Percentiles rank a stretch among this genome's conserved stretches.
Evolutionary conservation across 2,113 vertebrate species (phyloP).

Genomic region (Tetraodon nigroviridis): DNA sequence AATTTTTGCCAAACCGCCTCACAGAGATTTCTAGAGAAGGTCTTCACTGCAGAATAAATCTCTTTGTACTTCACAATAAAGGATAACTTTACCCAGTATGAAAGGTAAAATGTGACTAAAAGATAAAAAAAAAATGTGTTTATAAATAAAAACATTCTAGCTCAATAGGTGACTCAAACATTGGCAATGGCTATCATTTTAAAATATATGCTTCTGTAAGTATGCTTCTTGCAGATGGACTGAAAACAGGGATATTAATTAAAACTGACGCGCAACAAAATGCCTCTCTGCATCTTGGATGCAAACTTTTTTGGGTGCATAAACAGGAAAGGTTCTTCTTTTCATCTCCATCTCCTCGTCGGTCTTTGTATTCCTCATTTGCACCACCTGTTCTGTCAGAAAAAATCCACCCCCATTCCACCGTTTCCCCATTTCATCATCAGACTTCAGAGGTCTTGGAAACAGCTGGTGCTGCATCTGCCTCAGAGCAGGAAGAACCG

Average conservation of each 20-base stretch:
- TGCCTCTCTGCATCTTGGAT: slow-evolving; percentile 10
- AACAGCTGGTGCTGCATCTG: slow-evolving; percentile 60
- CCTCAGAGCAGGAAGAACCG: slow-evolving; percentile 33
- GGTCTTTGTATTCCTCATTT: slow-evolving; percentile 23
- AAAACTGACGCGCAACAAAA: slow-evolving; percentile 8
- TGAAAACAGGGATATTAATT: slow-evolving; percentile 10
- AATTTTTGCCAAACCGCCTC: background rate
- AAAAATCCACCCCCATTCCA: slow-evolving; percentile 17
- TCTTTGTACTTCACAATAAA: background rate
- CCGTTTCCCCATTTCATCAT: slow-evolving; percentile 46
- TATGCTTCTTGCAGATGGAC: too few species aligned
- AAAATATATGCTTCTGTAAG: too few species aligned
- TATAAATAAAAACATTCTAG: too few species aligned
- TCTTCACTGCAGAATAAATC: background rate
- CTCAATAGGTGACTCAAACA: too few species aligned
- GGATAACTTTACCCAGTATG: too few species aligned
- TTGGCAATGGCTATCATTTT: too few species aligned
- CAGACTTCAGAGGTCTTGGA: slow-evolving; percentile 50
- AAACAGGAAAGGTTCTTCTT: slow-evolving; percentile 4
- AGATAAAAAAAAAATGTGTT: background rate
- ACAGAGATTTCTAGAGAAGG: background rate
- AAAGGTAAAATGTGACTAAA: background rate
- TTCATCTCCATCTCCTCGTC: slow-evolving; percentile 30
- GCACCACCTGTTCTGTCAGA: slow-evolving; percentile 57
- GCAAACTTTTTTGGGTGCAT: background rate